These are phyloP conservation scores for Enteromius viviparus DNA, from an alignment of 2,797 vertebrate species.

Conservation along the genomic window DNA sequence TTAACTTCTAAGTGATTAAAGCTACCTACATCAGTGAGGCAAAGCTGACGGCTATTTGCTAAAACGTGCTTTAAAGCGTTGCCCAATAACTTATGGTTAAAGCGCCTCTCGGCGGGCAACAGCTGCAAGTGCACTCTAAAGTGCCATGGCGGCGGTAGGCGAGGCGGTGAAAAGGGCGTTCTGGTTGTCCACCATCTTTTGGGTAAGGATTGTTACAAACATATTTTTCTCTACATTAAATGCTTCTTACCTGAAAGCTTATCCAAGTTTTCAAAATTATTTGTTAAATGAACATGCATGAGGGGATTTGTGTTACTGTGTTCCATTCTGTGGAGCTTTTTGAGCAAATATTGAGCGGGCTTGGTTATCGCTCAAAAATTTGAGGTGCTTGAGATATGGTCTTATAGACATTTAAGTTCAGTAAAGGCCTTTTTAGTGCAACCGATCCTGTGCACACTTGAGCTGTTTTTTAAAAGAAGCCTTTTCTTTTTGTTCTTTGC, in stretches of 20 bases:
- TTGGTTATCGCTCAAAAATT: neutral
- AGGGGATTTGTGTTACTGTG: neutral
- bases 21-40: too few species aligned
- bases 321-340: neutral
- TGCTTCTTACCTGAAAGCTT: neutral
- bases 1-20: neutral
- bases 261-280: neutral
- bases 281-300: neutral
- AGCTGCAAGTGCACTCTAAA: too few species aligned
- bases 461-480: constrained; percentile 1
- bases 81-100: too few species aligned
- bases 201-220: neutral
- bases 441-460: constrained; percentile 4
- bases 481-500: constrained; percentile 9
- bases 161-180: too few species aligned
- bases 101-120: too few species aligned
- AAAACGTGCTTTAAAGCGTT: too few species aligned
- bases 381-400: constrained; percentile 22
- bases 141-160: too few species aligned
- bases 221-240: neutral
- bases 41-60: too few species aligned
- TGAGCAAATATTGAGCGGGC: neutral
- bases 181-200: too few species aligned
- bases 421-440: constrained; percentile 3
- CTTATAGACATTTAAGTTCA: constrained; percentile 15